Evolutionary conservation across 2,113 vertebrate genomes (phyloP).

Genomic region (Delphinapterus leucas): DNA sequence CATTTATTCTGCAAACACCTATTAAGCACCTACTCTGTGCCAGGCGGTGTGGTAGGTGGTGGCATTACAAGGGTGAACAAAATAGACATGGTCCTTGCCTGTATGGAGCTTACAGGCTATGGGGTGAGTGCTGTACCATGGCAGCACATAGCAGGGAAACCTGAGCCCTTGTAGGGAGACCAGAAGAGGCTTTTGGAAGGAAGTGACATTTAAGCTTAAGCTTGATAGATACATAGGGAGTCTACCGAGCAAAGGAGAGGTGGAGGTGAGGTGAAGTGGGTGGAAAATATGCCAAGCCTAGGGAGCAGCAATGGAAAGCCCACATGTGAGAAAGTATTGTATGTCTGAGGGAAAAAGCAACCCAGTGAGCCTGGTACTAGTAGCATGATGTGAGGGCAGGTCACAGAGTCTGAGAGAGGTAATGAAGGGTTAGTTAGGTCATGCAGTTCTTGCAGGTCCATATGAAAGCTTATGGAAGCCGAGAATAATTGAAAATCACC

Average conservation of each 20-base stretch:
- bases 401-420: background rate
- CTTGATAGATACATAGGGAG: background rate
- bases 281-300: conserved; percentile 14
- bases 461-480: background rate
- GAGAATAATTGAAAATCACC: conserved; percentile 14
- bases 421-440: background rate
- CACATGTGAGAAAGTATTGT: background rate
- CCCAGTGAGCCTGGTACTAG: background rate
- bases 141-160: background rate
- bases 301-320: background rate
- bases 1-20: background rate
- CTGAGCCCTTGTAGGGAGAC: background rate
- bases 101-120: background rate
- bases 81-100: background rate
- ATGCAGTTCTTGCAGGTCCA: background rate
- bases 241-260: background rate
- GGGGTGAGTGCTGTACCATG: background rate
- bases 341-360: background rate
- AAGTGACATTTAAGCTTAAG: conserved; percentile 42
- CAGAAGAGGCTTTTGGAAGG: background rate
- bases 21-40: background rate
- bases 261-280: background rate
- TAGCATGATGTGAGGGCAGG: background rate
- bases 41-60: background rate
- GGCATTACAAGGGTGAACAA: background rate